Base-by-base conservation (phyloP, 2,888 invertebrate species). In the Polydrusus tereticollis region DNA sequence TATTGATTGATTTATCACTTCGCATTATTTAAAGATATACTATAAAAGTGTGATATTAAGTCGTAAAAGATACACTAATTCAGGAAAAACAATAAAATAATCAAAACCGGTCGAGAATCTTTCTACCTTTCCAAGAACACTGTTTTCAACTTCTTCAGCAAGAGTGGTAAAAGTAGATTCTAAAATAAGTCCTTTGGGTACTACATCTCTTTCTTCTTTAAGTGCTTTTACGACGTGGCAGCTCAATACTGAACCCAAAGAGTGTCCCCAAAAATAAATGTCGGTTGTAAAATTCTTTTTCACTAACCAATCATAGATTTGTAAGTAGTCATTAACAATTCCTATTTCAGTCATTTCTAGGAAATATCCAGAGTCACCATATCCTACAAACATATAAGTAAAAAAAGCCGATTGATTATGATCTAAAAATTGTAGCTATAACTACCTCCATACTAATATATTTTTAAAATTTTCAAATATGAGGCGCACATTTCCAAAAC, bases 261-360 rank as follows among this genome's bases (percentile, higher is more conserved):
- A 85, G 69, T 84, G 85, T 0, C 83, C 84, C 85, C 85, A 85
- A 38, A 84, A 72, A 73, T 80, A 84, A 63, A 85, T 80, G 7
- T 79, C 77, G 1, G 78, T 78, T 6, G 72, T 71, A 1, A 81
- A 80, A 5, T 80, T 79, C 16, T 76, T 77, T 2, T 64, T 57
- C 18, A 69, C 68, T 2, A 85, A 64, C 83, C 83, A 83, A 66
- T 81, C 75, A 73, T 82, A 84, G 14, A 85, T 76, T 69, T 83
- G 82, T 12, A 81, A 71, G 6, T 82, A 79, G 72, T 85, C 85
- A 59, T 78, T 78, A 1, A 83, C 80, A 0, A 85, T 80, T 1
- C 79, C 82, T 26, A 75, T 70, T 79, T 85, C 85, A 1, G 80
- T 77, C 43, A 82, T 77, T 21, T 74, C 72, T 10, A 78, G 80